Conservation (phyloP, 2,888 invertebrate genomes). For the Phragmatobia fuliginosa region DNA sequence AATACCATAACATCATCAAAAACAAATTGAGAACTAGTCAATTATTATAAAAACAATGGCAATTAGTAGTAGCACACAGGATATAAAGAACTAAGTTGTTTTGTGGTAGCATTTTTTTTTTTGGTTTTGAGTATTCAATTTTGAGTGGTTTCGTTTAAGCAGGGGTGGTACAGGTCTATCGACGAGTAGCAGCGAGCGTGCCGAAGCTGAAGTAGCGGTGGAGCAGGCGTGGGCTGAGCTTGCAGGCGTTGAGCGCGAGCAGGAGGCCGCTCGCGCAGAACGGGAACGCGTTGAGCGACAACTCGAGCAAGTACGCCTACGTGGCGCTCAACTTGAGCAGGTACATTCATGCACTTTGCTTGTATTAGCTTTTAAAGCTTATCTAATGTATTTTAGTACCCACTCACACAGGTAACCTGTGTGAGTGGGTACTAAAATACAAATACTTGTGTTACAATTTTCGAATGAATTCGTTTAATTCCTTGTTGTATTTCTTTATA, state of each 20-base stretch:
- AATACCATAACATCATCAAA: not conserved
- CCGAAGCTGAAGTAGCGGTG: conserved; percentile 89
- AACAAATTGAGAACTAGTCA: not conserved
- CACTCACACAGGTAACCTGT: too few species aligned
- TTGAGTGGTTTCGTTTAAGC: conserved; percentile 15
- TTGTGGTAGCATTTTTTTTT: not conserved
- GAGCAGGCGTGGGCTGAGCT: conserved; percentile 95
- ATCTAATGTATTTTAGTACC: not conserved
- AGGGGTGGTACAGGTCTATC: conserved; percentile 64
- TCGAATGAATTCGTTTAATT: not conserved
- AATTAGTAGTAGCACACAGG: not conserved
- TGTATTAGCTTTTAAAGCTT: not conserved
- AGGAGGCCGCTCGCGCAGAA: conserved; percentile 92
- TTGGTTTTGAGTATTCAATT: not conserved
- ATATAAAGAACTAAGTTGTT: not conserved
- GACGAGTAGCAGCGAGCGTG: conserved; percentile 69
- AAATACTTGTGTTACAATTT: not conserved
- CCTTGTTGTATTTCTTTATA: not conserved
- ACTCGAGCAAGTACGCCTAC: conserved; percentile 91
- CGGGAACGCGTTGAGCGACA: conserved; percentile 93
- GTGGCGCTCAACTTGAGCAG: conserved; percentile 94
- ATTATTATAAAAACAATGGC: not conserved
- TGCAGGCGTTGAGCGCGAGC: conserved; percentile 94
- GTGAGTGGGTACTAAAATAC: not conserved
- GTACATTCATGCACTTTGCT: conserved; percentile 59